Base-by-base conservation (phyloP, 2,888 invertebrate genomes). In the Watsonalla binaria region DNA sequence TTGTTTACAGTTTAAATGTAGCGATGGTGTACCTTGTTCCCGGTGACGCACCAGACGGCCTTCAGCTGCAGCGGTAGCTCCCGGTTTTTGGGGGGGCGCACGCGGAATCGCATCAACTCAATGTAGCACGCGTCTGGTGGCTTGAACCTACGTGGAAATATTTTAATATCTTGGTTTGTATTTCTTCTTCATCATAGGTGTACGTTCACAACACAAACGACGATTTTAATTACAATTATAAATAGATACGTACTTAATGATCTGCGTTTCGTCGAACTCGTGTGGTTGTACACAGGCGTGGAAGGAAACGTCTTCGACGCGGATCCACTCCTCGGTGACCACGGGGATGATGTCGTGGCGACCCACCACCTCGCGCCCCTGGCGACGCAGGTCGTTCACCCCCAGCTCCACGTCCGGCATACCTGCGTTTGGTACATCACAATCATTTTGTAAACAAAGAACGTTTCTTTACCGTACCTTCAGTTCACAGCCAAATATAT, bases 271-370 rank as follows among this genome's bases (percentile, higher is more conserved):
- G 61, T 96, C 94, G 82, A 98, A 99, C 70, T 97, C 97, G 58
- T 97, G 95, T 69, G 96, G 95, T 76, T 98, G 96, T 51, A 99
- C 96, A 79, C 97, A 96, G 53, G 95, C 94, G 88, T 99, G 99
- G 84, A 99, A 98, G 84, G 99, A 98, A 0, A 97, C 94, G 51
- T 95, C 93, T 89, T 99, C 99, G 53, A 99, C 93, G 46, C 98
- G 94, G 76, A 99, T 99, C 99, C 99, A 99, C 88, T 99, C 98
- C 88, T 99, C 99, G 0, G 99, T 99, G 59, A 96, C 96, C 14
- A 98, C 97, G 24, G 99, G 99, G 80, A 99, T 98, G 82, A 99
- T 99, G 88, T 99, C 99, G 86, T 99, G 98, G 5, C 99, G 93
- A 0, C 99, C 98, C 0, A 99, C 99, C 52, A 99, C 98, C 92